Percentiles rank a stretch among this genome's conserved stretches.
These are phyloP conservation scores for Syngnathus rostellatus DNA, from an alignment of 2,797 vertebrate species.

Conservation along the genomic window DNA sequence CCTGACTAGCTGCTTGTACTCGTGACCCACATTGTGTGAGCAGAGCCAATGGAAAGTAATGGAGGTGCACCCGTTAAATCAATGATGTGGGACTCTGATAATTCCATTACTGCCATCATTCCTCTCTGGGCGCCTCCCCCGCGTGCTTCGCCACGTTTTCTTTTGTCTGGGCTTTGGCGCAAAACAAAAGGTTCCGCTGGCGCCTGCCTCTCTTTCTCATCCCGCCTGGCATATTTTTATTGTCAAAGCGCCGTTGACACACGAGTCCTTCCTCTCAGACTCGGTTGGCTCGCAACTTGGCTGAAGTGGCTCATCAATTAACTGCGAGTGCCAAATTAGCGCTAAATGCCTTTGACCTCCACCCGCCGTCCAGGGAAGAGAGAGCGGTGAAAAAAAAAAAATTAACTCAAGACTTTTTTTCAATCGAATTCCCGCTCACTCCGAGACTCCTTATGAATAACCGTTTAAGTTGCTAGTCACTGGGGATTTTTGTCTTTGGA, in stretches of 20 bases:
- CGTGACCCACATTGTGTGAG: neutral
- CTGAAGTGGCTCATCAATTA: conserved; percentile 4
- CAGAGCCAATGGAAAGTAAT: neutral
- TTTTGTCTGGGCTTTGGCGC: neutral
- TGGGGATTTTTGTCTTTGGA: neutral
- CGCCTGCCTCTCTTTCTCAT: neutral
- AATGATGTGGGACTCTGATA: conserved; percentile 1
- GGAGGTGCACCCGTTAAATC: neutral
- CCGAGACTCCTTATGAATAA: neutral
- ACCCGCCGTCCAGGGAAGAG: neutral
- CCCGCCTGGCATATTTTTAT: neutral
- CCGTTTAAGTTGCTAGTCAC: neutral
- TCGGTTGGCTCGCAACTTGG: neutral
- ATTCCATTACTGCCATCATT: conserved; percentile 7
- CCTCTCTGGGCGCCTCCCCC: neutral
- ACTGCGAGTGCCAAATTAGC: neutral
- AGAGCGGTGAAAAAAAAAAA: neutral
- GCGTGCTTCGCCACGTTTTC: neutral
- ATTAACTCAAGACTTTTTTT: neutral
- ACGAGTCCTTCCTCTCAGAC: neutral
- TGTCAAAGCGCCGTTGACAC: neutral
- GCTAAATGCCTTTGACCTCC: neutral
- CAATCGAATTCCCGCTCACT: neutral
- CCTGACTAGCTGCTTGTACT: neutral
- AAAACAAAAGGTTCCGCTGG: neutral